Conservation (phyloP, 2,113 vertebrate genomes). For the Odontophorus gujanensis region DNA sequence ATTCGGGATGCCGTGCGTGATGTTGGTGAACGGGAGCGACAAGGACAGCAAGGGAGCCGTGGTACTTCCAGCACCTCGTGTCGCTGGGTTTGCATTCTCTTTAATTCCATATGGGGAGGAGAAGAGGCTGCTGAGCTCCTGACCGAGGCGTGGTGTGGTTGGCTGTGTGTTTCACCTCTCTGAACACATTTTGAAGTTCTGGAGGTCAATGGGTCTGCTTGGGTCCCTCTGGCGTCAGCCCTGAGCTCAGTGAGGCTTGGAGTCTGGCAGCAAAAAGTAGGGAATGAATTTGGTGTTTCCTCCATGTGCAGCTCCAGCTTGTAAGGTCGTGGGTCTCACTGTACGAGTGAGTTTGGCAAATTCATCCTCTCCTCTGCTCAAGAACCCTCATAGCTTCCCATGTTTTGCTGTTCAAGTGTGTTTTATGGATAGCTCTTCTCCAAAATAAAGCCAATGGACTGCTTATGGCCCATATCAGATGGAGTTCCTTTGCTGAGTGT, state of each 20-base stretch:
- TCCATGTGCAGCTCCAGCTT: not conserved
- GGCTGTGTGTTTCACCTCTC: not conserved
- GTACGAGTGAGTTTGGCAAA: constrained; percentile 33
- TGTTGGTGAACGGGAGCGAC: not conserved
- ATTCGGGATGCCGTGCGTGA: not conserved
- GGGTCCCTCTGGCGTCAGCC: not conserved
- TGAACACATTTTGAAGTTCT: not conserved
- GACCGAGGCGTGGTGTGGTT: not conserved
- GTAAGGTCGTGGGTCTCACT: constrained; percentile 10
- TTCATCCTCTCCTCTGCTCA: constrained; percentile 37
- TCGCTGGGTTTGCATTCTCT: not conserved
- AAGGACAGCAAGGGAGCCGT: not conserved
- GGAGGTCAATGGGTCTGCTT: fast-evolving
- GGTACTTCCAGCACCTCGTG: not conserved
- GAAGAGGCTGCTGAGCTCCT: not conserved
- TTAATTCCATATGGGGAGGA: not conserved
- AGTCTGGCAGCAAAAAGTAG: not conserved
- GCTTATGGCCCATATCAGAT: not conserved
- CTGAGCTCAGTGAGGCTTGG: not conserved
- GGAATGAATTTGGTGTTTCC: not conserved
- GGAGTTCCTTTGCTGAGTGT: not conserved
- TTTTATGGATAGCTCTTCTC: constrained; percentile 28
- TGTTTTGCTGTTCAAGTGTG: not conserved
- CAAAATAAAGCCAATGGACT: not conserved
- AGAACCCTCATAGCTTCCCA: constrained; percentile 9